Evolutionary conservation across 2,797 vertebrate genomes (phyloP).

Genomic region (Saxicola maurus): DNA sequence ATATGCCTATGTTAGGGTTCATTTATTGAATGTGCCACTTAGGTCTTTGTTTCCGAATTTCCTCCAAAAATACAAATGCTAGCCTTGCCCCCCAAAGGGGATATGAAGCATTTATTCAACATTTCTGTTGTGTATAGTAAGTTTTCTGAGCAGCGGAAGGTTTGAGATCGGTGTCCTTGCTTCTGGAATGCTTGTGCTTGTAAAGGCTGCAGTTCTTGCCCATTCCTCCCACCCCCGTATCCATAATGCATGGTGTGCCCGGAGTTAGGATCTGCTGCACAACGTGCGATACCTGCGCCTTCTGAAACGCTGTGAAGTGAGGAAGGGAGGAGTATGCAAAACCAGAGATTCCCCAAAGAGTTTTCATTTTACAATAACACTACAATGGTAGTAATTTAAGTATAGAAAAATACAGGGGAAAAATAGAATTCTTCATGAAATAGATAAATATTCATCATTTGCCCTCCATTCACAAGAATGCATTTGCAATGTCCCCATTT

Average conservation of each 20-base stretch:
- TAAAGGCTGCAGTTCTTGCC: slow-evolving; percentile 26
- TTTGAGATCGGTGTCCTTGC: slow-evolving; percentile 15
- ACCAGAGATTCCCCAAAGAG: not conserved
- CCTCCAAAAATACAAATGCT: not conserved
- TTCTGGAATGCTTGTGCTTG: slow-evolving; percentile 19
- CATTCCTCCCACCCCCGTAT: slow-evolving; percentile 3
- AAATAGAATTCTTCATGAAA: slow-evolving; percentile 42
- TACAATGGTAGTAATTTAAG: slow-evolving; percentile 38
- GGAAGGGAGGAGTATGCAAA: not conserved
- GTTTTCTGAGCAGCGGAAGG: not conserved
- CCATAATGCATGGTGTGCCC: slow-evolving; percentile 40
- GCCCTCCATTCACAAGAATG: slow-evolving; percentile 51
- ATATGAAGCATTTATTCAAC: not conserved
- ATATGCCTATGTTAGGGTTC: not conserved
- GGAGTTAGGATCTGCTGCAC: slow-evolving; percentile 28
- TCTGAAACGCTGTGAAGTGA: not conserved
- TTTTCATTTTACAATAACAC: slow-evolving; percentile 11
- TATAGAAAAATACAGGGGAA: slow-evolving; percentile 30
- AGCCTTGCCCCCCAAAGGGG: not conserved
- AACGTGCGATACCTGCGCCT: not conserved
- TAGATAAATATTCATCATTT: slow-evolving; percentile 46
- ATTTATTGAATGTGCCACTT: not conserved
- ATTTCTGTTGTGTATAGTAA: not conserved
- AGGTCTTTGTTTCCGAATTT: not conserved
- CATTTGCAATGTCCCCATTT: slow-evolving; percentile 23